phyloP scores from a whole-genome alignment of 2,888 invertebrate species.

The Byasa hedistus region DNA sequence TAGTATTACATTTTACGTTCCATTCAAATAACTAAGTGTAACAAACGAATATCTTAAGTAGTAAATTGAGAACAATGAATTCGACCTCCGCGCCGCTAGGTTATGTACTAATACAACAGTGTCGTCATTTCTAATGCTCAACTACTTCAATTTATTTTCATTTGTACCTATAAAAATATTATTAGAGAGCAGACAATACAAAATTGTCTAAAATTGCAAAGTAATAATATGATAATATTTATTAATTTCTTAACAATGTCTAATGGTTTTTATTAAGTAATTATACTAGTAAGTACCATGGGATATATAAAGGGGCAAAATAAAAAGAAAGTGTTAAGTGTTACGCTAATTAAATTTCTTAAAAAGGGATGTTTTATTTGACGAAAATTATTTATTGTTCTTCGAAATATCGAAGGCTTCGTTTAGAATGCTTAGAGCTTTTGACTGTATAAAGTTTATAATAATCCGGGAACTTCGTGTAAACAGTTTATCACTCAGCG shows the following conservation, averaged over 20 bases:
- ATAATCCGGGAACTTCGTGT: neutral
- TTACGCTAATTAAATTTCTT: no score
- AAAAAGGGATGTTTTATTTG: neutral
- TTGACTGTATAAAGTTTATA: neutral
- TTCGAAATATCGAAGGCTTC: neutral
- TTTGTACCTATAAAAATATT: slow-evolving; percentile 21
- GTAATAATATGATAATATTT: no score
- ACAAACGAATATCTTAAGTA: slow-evolving; percentile 48
- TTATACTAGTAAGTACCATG: no score
- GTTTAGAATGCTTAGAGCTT: slow-evolving; percentile 1
- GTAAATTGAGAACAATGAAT: slow-evolving; percentile 69
- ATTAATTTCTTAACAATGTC: no score
- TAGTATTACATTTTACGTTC: slow-evolving; percentile 4
- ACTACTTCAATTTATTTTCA: slow-evolving; percentile 21
- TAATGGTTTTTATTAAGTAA: no score
- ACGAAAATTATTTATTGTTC: neutral
- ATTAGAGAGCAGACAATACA: neutral
- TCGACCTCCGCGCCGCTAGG: slow-evolving; percentile 53
- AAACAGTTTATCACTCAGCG: slow-evolving; percentile 1
- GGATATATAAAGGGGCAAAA: no score
- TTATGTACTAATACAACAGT: slow-evolving; percentile 9
- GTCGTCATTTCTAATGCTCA: slow-evolving; percentile 1
- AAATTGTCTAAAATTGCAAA: no score
- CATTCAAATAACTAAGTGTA: slow-evolving; percentile 34
- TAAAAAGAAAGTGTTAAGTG: no score